Base-by-base conservation (phyloP, 2,113 vertebrate genomes). In the Nothocercus nigrocapillus region DNA sequence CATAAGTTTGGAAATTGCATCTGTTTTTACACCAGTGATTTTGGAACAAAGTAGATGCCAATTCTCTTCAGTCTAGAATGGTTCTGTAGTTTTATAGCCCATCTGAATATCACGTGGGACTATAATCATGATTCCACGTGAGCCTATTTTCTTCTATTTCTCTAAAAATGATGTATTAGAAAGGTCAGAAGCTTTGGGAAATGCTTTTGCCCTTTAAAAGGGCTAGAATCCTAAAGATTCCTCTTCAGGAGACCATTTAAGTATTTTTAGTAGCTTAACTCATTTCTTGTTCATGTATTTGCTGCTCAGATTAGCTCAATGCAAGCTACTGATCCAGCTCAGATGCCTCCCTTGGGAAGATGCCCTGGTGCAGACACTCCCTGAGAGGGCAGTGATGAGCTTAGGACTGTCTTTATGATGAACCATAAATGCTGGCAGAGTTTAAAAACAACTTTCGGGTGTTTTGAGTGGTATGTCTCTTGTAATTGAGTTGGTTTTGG, bases 1-100 rank as follows among this genome's bases (percentile, higher is more conserved):
- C 66, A n/a, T 78, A 42, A 80, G 36, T 82, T 92, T 79, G 77
- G 58, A 79, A 93, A 56, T 64, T 58, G 15, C 18, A 62, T 89
- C 91, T 92, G 18, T 90, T 94, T 90, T 94, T 90, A 51, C 72
- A 47, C 51, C 82, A 56, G 42, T 42, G 21, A 61, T 70, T 92
- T 79, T 67, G 58, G 47, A 53, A 44, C 75, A 24, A 78, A 88
- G 53, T 42, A 58, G 18, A 73, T 75, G 49, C 62, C 24, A n/a
- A 13, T 89, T 90, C 62, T 94, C 19, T 38, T 89, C 27, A 32
- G 6, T 69, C 28, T 75, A 82, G 38, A 82, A 58, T 59, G 47
- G 7, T 70, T 15, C 22, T 25, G 88, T 32, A 69, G 28, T 84
- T 84, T 38, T 73, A 10, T 59, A 79, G 45, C 40, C 27, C 27